Base-by-base conservation (phyloP, 2,113 vertebrate genomes). In the Urocynchramus pylzowi region DNA sequence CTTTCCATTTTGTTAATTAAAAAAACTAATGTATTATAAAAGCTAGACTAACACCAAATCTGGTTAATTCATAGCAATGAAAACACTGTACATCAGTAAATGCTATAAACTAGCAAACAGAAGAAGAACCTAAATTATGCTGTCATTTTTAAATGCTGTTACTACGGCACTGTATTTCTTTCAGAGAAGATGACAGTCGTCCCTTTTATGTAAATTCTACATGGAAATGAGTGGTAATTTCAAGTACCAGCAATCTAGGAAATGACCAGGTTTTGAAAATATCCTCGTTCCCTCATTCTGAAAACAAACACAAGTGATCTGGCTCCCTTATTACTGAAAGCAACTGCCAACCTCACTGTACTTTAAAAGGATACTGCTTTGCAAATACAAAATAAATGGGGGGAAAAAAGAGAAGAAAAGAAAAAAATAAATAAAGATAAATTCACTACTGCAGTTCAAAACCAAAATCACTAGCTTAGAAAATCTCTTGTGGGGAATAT, bases 381-480 rank as follows among this genome's bases (percentile, higher is more conserved):
- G 30, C 11, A 85, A 90, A 82, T 50, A 20, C 20, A 70, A 89
- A 89, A 82, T 54, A n/a, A 81, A 61, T 4, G 7, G 13, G 4
- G 2, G 1, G 0, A 6, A 47, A 20, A 49, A 21, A 28, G 1
- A 3, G 10, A 5, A 15, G 2, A 9, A 35, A 44, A 41, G 1
- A 19, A 65, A 31, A 41, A 60, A 54, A 44, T 1, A 64, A 64
- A 75, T 21, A 19, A 71, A 63, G n/a, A 54, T 42, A 28, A 84
- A 88, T 35, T 69, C 12, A 49, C 33, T 44, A 53, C 2, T 73
- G 27, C 12, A 42, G 17, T 52, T 91, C 19, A 70, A 82, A 94
- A 78, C 1, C 60, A 71, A 19, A 90, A 61, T 37, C 33, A 20
- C 13, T 64, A 83, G 63, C 7, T 84, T 42, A 56, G 2, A 64